Evolutionary conservation across 2,888 invertebrate species (phyloP).

Genomic region (Callimorpha dominula): DNA sequence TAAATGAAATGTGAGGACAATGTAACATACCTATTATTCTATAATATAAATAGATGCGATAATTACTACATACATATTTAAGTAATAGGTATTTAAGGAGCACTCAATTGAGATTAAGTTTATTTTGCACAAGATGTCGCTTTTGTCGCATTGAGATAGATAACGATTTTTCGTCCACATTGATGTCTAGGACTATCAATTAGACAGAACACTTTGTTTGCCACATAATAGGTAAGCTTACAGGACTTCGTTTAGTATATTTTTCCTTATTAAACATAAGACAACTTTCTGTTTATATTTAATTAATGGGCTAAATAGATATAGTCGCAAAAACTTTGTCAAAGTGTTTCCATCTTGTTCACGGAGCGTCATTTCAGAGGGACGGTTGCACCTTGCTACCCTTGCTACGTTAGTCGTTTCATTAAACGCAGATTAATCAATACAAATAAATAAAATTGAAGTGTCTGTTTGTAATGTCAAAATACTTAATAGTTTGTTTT

Average conservation of each 20-base stretch:
- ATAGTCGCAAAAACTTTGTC: conserved; percentile 55
- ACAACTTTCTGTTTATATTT: conserved; percentile 49
- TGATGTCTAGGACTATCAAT: not conserved
- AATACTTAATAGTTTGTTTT: no score
- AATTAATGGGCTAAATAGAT: conserved; percentile 75
- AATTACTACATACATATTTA: no score
- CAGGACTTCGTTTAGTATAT: not conserved
- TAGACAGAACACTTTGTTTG: not conserved
- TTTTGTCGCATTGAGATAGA: no score
- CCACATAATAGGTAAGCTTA: not conserved
- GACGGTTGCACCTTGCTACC: conserved; percentile 27
- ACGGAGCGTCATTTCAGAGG: conserved; percentile 54
- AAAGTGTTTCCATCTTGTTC: conserved; percentile 71
- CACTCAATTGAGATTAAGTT: no score
- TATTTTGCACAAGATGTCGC: no score
- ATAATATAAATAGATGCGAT: no score
- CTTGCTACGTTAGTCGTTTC: conserved; percentile 17
- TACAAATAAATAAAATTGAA: no score
- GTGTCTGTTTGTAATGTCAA: no score
- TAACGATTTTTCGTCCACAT: no score
- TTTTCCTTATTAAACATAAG: not conserved
- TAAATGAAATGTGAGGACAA: no score
- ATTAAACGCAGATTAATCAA: conserved; percentile 20
- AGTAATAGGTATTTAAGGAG: no score
- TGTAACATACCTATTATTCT: no score